Evolutionary conservation across 1,140 invertebrate species (phyloP), one percentile per base, ranked within the genome.

Genomic region (Dryas iulia): DNA sequence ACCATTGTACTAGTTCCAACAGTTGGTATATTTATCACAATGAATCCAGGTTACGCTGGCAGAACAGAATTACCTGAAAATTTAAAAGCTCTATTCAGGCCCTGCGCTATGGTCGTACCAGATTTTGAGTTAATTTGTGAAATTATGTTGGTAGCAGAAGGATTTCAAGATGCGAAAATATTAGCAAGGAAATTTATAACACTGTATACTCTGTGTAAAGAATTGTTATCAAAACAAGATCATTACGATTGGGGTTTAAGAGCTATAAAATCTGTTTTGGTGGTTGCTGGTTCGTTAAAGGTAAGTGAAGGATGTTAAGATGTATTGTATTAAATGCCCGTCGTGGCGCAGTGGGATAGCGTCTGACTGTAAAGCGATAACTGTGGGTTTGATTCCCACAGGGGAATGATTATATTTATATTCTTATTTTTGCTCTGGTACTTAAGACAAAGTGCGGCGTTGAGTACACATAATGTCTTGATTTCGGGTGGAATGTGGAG

Each of bases 71-170:
- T 97, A 26, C 96, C 96, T 0, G 96, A 97, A 92, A 97, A 97
- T 92, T 89, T 97, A 21, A 97, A 99, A 91, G 97, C 97, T 10
- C 91, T 98, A 0, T 99, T 99, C 86, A 94, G 97, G 79, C 98
- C 98, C 1, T 99, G 98, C 92, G 98, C 98, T 54, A 99, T 99
- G 98, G 97, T 98, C 1, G 98, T 99, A 1, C 98, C 98, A 1
- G 98, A 99, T 92, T 98, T 99, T 89, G 98, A 98, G 88, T 91
- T 99, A 54, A 99, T 99, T 82, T 98, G 97, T 91, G 98, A 99
- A 93, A 99, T 99, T 74, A 99, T 99, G 98, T 95, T 99, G 83
- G 98, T 99, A 0, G 98, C 98, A 30, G 98, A 99, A 93, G 98
- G 98, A 21, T 99, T 99, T 88, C 96, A 99, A 84, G 98, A 99